phyloP scores from a whole-genome alignment of 2,888 invertebrate genomes.

The Rutpela maculata region DNA sequence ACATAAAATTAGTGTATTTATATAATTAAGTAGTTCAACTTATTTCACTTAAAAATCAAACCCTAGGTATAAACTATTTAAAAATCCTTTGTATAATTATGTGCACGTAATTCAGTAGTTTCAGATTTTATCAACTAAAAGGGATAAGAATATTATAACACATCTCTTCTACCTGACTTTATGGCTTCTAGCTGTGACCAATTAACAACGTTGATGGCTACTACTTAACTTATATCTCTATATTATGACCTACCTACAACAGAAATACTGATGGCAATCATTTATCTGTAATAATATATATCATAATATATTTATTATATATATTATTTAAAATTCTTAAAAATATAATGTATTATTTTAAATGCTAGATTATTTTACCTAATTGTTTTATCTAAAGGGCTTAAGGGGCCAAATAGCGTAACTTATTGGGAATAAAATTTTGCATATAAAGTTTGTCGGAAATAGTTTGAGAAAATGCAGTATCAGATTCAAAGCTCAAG shows the following conservation, averaged over 20 bases:
- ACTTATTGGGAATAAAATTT: slow-evolving; percentile 34
- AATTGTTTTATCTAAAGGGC: background rate
- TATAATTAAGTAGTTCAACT: too few species aligned
- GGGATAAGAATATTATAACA: slow-evolving; percentile 65
- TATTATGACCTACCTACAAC: background rate
- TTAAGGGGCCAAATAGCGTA: background rate
- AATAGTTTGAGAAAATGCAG: slow-evolving; percentile 43
- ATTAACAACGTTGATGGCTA: slow-evolving; percentile 49
- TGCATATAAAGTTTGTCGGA: slow-evolving; percentile 41
- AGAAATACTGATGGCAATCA: background rate
- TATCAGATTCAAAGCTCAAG: slow-evolving; percentile 34
- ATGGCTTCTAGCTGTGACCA: slow-evolving; percentile 64
- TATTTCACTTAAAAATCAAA: too few species aligned
- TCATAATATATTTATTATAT: too few species aligned
- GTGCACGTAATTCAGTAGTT: slow-evolving; percentile 5
- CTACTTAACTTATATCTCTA: background rate
- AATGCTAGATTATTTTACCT: too few species aligned
- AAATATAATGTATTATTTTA: too few species aligned
- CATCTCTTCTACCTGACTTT: slow-evolving; percentile 65
- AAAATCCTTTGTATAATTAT: background rate
- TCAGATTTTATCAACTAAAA: slow-evolving; percentile 34
- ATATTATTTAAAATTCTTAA: too few species aligned
- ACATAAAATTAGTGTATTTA: too few species aligned
- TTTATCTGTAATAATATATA: background rate
- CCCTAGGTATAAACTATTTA: too few species aligned